Percentiles rank a stretch among this genome's conserved stretches.
Evolutionary conservation across 2,113 vertebrate species (phyloP).

Genomic region (Prietella phreatophila): DNA sequence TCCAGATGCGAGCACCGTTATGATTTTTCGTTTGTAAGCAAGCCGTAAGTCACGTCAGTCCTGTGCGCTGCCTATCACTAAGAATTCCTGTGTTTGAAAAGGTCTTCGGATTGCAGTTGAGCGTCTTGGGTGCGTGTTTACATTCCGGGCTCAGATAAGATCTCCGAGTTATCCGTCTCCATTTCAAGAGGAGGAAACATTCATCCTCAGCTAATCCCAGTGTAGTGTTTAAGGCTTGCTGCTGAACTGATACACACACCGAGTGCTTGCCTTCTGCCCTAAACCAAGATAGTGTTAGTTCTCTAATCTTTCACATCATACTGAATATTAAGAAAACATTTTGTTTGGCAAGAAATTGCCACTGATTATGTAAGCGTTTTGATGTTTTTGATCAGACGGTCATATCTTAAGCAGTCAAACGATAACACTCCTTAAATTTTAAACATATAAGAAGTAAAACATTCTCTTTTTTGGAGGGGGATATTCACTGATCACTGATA

Average conservation of each 20-base stretch:
- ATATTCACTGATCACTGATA: background rate
- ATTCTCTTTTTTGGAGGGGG: too few relatives aligned
- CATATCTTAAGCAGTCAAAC: background rate
- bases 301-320: slow-evolving; percentile 6
- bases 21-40: slow-evolving; percentile 53
- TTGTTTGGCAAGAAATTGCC: background rate
- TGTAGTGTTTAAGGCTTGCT: slow-evolving; percentile 2
- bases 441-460: background rate
- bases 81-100: slow-evolving; percentile 64
- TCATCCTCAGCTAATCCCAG: slow-evolving; percentile 22
- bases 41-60: slow-evolving; percentile 55
- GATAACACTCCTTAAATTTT: background rate
- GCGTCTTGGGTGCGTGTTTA: slow-evolving; percentile 61
- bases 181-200: slow-evolving; percentile 31
- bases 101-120: slow-evolving; percentile 51
- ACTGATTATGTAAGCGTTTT: background rate
- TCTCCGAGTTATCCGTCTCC: slow-evolving; percentile 61
- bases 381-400: background rate
- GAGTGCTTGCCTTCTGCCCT: background rate
- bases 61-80: slow-evolving; percentile 45
- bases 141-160: slow-evolving; percentile 66
- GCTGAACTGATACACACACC: background rate
- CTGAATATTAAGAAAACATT: background rate
- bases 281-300: slow-evolving; percentile 1
- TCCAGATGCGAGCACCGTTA: slow-evolving; percentile 45